phyloP scores from a whole-genome alignment of 2,888 invertebrate genomes.

The Tetheella fluctuosa region DNA sequence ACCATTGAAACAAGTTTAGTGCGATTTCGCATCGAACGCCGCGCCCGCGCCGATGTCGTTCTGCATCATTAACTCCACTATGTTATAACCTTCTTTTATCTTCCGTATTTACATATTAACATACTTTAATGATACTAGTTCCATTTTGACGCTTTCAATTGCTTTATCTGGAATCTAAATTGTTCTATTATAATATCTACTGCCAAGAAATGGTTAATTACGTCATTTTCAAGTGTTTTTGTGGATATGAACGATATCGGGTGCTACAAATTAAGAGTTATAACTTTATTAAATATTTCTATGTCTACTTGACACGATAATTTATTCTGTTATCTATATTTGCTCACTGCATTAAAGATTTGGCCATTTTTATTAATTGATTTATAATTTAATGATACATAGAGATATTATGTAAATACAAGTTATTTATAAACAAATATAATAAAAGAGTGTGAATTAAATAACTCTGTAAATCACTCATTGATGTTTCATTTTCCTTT shows the following conservation, averaged over 20 bases:
- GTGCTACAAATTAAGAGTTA: background rate
- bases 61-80: constrained; percentile 58
- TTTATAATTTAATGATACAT: background rate
- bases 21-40: constrained; percentile 34
- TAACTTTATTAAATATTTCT: background rate
- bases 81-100: constrained; percentile 70
- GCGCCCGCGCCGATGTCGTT: constrained; percentile 38
- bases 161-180: constrained; percentile 62
- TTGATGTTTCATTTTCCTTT: too few relatives aligned
- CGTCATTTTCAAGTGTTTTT: constrained; percentile 6
- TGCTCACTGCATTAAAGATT: background rate
- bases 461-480: background rate
- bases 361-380: background rate
- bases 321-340: constrained; percentile 4
- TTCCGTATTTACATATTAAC: constrained; percentile 65
- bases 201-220: constrained; percentile 38
- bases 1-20: constrained; percentile 38
- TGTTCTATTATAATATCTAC: constrained; percentile 47
- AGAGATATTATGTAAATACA: too few relatives aligned
- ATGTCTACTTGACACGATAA: background rate
- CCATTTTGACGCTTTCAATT: constrained; percentile 62
- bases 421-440: too few relatives aligned
- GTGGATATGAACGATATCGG: constrained; percentile 2
- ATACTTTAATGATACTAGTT: constrained; percentile 56
- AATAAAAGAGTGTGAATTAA: background rate